Conservation (phyloP, 1,140 invertebrate genomes). For the Cotesia typhae region DNA sequence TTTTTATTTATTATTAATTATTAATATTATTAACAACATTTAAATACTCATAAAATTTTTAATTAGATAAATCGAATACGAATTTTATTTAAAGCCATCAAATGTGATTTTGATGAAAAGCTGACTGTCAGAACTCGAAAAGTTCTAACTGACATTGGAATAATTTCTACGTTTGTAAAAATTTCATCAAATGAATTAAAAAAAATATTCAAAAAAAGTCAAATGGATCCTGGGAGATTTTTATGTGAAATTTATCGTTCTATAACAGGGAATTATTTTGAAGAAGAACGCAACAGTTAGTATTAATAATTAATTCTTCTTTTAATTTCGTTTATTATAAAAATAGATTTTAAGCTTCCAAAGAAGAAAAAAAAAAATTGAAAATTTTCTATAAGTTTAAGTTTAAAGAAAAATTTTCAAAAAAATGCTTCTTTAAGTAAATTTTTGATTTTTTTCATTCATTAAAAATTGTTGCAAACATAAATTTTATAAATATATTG, state of each 20-base stretch:
- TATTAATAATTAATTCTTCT: conserved; percentile 16
- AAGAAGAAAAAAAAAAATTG: no score
- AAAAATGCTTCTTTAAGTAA: no score
- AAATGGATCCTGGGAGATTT: conserved; percentile 50
- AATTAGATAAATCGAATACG: conserved; percentile 33
- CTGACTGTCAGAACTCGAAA: conserved; percentile 47
- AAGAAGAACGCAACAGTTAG: conserved; percentile 54
- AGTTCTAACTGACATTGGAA: conserved; percentile 50
- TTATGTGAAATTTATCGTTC: conserved; percentile 55
- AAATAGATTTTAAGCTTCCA: no score
- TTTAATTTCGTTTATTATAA: neutral
- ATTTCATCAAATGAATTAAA: conserved; percentile 46
- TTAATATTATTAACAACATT: no score
- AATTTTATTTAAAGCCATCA: conserved; percentile 51
- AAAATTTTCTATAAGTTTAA: no score
- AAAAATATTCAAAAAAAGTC: conserved; percentile 42
- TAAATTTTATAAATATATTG: no score
- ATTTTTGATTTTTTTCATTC: no score
- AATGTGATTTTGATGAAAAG: conserved; percentile 51
- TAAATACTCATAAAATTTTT: no score
- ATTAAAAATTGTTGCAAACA: no score
- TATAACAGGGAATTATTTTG: conserved; percentile 55
- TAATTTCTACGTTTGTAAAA: conserved; percentile 50
- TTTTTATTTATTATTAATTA: neutral
- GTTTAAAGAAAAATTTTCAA: no score